Conservation (phyloP, 2,113 vertebrate species). For the Lepisosteus osseus region DNA sequence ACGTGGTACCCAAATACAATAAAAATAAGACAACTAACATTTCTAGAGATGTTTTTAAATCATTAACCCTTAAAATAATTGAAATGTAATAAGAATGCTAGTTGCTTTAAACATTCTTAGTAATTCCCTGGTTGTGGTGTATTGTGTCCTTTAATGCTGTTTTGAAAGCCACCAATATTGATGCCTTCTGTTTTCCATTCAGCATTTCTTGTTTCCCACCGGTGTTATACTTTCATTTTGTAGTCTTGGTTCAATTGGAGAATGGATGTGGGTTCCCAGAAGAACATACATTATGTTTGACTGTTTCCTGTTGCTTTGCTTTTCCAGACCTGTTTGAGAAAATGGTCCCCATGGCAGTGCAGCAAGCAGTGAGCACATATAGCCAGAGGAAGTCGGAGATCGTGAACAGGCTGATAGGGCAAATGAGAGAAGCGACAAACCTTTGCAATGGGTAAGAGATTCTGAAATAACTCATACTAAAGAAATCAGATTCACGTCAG, state of each 20-base stretch:
- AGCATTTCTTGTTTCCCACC: background rate
- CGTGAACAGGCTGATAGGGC: constrained; percentile 87
- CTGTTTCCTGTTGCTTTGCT: background rate
- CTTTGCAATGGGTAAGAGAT: constrained; percentile 86
- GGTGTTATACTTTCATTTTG: background rate
- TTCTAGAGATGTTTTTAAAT: too few species aligned
- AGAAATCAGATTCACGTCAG: too few species aligned
- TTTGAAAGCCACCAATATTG: too few species aligned
- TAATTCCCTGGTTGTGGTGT: too few species aligned
- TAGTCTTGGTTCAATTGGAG: background rate
- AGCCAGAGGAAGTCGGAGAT: constrained; percentile 87
- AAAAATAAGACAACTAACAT: too few species aligned
- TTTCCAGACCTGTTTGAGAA: constrained; percentile 92
- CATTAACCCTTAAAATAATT: too few species aligned
- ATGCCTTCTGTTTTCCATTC: too few species aligned
- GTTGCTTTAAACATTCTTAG: too few species aligned
- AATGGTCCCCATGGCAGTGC: constrained; percentile 94
- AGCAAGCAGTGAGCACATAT: constrained; percentile 83
- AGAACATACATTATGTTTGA: background rate
- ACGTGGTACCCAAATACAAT: too few species aligned
- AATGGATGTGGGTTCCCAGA: background rate
- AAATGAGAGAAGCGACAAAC: constrained; percentile 93
- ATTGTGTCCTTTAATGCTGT: too few species aligned
- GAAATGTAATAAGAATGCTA: too few species aligned
- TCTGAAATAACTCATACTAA: too few species aligned